Conservation (phyloP, 2,113 vertebrate genomes). For the Xerus inauris region DNA sequence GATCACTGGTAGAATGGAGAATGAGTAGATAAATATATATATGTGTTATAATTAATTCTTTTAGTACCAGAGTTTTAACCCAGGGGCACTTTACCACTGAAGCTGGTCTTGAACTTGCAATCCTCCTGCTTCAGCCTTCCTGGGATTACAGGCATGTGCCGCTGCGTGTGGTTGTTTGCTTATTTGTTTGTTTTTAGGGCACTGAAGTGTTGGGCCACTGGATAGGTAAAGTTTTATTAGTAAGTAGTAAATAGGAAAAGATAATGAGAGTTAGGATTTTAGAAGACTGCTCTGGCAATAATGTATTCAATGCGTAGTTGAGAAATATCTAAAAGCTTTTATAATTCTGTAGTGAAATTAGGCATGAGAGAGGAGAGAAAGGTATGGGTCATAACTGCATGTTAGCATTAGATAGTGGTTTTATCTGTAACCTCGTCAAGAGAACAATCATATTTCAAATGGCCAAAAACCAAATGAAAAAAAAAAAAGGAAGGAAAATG, state of each 20-base stretch:
- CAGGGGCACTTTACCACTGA: no score
- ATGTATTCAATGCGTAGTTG: background rate
- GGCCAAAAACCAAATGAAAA: background rate
- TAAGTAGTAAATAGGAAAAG: background rate
- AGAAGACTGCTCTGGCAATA: background rate
- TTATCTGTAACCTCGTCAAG: background rate
- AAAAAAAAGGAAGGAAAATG: slow-evolving; percentile 2
- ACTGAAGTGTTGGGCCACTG: background rate
- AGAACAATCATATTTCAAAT: slow-evolving; percentile 7
- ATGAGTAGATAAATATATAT: background rate
- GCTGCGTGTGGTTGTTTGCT: no score
- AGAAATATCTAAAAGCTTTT: background rate
- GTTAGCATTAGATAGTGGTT: slow-evolving; percentile 3
- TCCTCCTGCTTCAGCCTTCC: no score
- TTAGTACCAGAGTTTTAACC: no score
- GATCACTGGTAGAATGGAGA: background rate
- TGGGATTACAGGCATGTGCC: no score
- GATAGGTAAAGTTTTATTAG: background rate
- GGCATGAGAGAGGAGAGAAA: background rate
- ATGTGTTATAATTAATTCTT: no score
- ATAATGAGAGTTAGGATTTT: background rate
- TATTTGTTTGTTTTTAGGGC: background rate
- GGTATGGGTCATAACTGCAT: background rate
- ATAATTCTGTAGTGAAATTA: slow-evolving; percentile 33
- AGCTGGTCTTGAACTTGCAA: no score